Conservation (phyloP, 92 coral and sea anemone species). For the Zoanthus sansibaricus region DNA sequence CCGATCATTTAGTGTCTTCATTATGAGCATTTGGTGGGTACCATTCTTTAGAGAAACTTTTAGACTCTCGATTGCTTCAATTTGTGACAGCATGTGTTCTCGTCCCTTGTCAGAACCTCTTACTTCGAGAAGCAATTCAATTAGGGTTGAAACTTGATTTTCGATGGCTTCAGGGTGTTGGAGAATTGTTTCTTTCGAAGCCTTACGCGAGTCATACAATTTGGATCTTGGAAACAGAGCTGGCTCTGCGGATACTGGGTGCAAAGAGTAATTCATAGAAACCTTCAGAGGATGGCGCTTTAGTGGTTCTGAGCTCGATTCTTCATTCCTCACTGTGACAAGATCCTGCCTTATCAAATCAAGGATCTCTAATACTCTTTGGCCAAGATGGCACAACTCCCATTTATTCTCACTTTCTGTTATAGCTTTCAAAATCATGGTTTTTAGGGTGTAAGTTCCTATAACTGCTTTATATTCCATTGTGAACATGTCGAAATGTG, state of each 20-base stretch:
- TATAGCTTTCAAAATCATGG: conserved; percentile 40
- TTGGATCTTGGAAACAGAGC: background rate
- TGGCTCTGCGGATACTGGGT: background rate
- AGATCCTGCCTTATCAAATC: background rate
- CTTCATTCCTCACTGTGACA: background rate
- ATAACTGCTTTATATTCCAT: conserved; percentile 60
- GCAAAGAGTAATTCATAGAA: background rate
- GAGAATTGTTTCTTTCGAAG: conserved; percentile 31
- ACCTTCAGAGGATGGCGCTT: background rate
- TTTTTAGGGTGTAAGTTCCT: conserved; percentile 62
- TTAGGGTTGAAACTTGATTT: conserved; percentile 48
- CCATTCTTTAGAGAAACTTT: conserved; percentile 56
- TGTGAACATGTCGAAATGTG: conserved; percentile 55
- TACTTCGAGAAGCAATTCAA: conserved; percentile 58
- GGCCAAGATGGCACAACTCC: background rate
- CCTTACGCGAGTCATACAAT: background rate
- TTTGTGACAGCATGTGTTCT: conserved; percentile 41
- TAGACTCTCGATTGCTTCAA: conserved; percentile 54
- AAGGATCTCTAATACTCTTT: background rate
- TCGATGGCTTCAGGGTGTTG: conserved; percentile 50
- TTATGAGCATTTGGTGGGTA: conserved; percentile 30
- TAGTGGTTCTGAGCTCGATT: background rate
- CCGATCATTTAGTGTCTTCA: background rate
- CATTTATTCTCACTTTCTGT: background rate
- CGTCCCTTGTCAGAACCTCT: conserved; percentile 53